These are phyloP conservation scores for Grammatotria lemairii DNA, from an alignment of 2,113 vertebrate genomes.

Conservation along the genomic window DNA sequence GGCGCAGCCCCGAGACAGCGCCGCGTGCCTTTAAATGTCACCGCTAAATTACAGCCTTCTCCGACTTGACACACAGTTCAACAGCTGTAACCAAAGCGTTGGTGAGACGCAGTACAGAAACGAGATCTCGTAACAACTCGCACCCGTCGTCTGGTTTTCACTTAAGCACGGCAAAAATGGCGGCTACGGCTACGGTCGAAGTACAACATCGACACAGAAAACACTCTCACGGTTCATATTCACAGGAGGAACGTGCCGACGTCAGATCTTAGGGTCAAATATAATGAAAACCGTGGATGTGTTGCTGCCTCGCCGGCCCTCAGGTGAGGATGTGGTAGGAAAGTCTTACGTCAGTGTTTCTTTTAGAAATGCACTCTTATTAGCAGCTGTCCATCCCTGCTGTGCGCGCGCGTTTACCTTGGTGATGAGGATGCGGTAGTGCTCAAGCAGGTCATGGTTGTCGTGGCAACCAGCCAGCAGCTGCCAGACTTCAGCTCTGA, in stretches of 20 bases:
- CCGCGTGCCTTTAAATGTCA: conserved; percentile 10
- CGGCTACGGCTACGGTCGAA: background rate
- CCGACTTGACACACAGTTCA: background rate
- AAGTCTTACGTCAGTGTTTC: background rate
- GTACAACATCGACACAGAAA: background rate
- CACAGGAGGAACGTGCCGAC: background rate
- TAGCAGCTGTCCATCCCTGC: background rate
- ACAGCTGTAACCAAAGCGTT: background rate
- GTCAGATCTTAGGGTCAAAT: background rate
- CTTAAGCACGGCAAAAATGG: background rate
- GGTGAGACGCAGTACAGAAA: background rate
- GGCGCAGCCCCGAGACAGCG: background rate
- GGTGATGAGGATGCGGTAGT: conserved; percentile 91
- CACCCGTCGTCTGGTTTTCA: background rate
- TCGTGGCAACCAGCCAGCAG: conserved; percentile 91
- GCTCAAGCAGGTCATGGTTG: conserved; percentile 88
- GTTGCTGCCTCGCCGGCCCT: background rate
- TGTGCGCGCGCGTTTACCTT: conserved; percentile 73
- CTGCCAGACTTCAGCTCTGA: conserved; percentile 97
- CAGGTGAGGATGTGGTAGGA: background rate
- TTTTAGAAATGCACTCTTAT: background rate
- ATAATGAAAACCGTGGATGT: background rate
- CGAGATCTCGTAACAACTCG: background rate
- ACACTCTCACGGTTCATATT: background rate
- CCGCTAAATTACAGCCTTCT: background rate